Conservation (phyloP, 2,797 vertebrate species). For the Stomatorhinus walkeri region DNA sequence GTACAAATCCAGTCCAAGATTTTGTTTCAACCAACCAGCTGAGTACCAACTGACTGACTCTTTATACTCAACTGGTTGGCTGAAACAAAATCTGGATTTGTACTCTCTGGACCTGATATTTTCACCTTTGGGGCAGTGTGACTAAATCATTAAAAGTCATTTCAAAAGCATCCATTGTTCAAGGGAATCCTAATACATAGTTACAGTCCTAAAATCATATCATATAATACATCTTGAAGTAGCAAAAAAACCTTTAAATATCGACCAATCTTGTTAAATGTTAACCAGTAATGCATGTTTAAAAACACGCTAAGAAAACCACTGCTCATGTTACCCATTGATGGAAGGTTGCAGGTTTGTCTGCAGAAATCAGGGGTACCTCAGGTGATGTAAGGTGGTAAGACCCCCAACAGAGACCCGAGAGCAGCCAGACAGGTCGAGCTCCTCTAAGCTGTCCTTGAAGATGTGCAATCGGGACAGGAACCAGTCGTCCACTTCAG, state of each 20-base stretch:
- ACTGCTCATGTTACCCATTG: neutral
- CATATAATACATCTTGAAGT: neutral
- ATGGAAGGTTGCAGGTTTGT: neutral
- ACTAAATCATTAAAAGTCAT: neutral
- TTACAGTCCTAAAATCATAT: neutral
- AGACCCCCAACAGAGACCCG: slow-evolving; percentile 67
- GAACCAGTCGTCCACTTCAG: slow-evolving; percentile 76
- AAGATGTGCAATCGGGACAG: slow-evolving; percentile 65
- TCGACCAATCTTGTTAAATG: neutral
- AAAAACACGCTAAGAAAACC: neutral
- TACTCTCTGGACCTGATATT: neutral
- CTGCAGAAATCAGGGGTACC: slow-evolving; percentile 38
- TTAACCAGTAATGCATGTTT: neutral
- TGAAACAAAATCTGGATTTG: neutral
- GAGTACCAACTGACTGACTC: neutral
- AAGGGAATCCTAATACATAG: neutral
- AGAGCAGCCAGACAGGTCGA: slow-evolving; percentile 73
- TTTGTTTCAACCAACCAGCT: neutral
- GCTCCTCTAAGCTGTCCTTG: slow-evolving; percentile 59
- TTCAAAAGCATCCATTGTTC: neutral
- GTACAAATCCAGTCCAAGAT: neutral
- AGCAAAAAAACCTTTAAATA: neutral
- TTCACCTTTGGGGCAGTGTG: neutral
- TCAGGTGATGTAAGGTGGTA: slow-evolving; percentile 69
- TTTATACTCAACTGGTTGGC: neutral